Percentiles rank a stretch among this genome's conserved stretches.
phyloP scores from a whole-genome alignment of 2,888 invertebrate genomes.

The Caprella mutica region DNA sequence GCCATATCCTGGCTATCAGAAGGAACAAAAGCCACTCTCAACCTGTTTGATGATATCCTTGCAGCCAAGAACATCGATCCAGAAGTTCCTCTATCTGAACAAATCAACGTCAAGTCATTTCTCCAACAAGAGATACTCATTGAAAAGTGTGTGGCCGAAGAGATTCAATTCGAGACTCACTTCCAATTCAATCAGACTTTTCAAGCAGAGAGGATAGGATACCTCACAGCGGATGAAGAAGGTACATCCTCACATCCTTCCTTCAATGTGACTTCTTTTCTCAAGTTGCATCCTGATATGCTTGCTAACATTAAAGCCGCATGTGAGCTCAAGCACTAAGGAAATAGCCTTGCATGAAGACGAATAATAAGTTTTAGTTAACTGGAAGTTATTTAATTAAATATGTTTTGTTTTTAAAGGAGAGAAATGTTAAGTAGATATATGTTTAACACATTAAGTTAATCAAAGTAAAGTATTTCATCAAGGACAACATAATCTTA shows the following conservation, averaged over 20 bases:
- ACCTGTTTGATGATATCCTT: slow-evolving; percentile 1
- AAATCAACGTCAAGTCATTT: slow-evolving; percentile 8
- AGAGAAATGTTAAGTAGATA: too few relatives aligned
- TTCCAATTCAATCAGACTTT: slow-evolving; percentile 17
- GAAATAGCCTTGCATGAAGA: too few relatives aligned
- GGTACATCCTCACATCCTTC: neutral
- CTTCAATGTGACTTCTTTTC: slow-evolving; percentile 19
- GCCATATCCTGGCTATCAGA: slow-evolving; percentile 19
- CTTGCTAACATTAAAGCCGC: too few relatives aligned
- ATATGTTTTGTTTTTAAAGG: too few relatives aligned
- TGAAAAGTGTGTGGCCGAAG: neutral
- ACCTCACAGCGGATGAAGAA: slow-evolving; percentile 9
- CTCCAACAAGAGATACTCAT: neutral
- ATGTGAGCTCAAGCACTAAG: too few relatives aligned
- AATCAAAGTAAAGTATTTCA: too few relatives aligned
- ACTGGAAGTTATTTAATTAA: too few relatives aligned
- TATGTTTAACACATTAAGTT: too few relatives aligned
- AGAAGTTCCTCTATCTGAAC: neutral
- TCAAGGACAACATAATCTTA: too few relatives aligned
- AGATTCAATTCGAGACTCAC: neutral
- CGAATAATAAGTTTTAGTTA: too few relatives aligned
- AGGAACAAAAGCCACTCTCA: slow-evolving; percentile 1
- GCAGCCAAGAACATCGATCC: neutral
- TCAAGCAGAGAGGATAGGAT: slow-evolving; percentile 18
- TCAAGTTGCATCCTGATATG: slow-evolving; percentile 10